phyloP scores from a whole-genome alignment of 2,888 invertebrate genomes.

The Gisinianus flammeolus region DNA sequence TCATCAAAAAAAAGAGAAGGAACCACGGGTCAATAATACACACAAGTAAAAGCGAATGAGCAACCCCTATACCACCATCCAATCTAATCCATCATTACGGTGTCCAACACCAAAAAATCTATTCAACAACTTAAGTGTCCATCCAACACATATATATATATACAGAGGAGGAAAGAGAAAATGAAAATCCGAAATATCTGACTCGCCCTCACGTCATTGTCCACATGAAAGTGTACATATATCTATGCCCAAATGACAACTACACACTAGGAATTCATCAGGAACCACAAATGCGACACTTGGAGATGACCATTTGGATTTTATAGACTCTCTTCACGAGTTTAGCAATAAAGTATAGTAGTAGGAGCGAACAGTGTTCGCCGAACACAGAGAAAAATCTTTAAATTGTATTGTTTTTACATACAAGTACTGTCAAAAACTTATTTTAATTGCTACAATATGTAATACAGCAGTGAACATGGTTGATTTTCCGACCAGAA shows the following conservation, averaged over 20 bases:
- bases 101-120: constrained; percentile 39
- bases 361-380: too few relatives aligned
- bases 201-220: constrained; percentile 22
- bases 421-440: too few relatives aligned
- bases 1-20: neutral
- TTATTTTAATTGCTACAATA: too few relatives aligned
- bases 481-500: too few relatives aligned
- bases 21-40: constrained; percentile 1
- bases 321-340: too few relatives aligned
- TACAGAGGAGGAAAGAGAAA: constrained; percentile 14
- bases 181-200: constrained; percentile 30
- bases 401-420: too few relatives aligned
- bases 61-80: constrained; percentile 19
- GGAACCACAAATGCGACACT: too few relatives aligned
- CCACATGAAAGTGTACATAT: neutral
- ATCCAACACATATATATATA: neutral
- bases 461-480: too few relatives aligned
- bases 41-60: neutral
- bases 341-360: too few relatives aligned
- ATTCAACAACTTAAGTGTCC: constrained; percentile 34
- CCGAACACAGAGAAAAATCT: too few relatives aligned
- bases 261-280: too few relatives aligned
- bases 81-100: constrained; percentile 40
- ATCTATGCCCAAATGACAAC: neutral
- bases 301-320: too few relatives aligned